A percentile compares a stretch with the other conserved stretches of the same genome.
These are phyloP conservation scores for Scatophagus argus DNA, from an alignment of 2,113 vertebrate genomes.

Conservation along the genomic window DNA sequence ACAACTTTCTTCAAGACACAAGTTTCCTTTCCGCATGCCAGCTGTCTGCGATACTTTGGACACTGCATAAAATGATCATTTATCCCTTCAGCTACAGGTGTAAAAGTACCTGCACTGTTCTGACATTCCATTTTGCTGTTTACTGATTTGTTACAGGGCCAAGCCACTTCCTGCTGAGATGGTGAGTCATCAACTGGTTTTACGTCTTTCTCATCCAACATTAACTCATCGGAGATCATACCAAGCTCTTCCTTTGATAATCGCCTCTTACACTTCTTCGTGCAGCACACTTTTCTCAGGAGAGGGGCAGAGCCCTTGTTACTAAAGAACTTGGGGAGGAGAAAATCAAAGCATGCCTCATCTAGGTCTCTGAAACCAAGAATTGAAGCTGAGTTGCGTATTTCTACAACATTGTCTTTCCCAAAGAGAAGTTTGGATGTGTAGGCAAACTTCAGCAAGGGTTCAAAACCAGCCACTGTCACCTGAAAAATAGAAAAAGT, in stretches of 20 bases:
- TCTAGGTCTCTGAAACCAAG: conserved; percentile 93
- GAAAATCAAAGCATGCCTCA: conserved; percentile 94
- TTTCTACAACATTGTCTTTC: conserved; percentile 91
- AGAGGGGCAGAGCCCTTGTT: conserved; percentile 71
- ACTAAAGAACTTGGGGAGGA: conserved; percentile 90
- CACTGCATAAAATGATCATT: conserved; percentile 82
- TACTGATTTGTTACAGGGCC: conserved; percentile 46
- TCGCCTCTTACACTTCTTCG: conserved; percentile 77
- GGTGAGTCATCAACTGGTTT: conserved; percentile 73
- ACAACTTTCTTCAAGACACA: conserved; percentile 70
- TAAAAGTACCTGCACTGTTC: conserved; percentile 38
- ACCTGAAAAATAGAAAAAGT: conserved; percentile 82
- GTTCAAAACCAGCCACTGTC: conserved; percentile 91
- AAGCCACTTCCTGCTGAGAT: conserved; percentile 74
- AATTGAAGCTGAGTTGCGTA: conserved; percentile 87
- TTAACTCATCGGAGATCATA: conserved; percentile 16
- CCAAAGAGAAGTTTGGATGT: conserved; percentile 92
- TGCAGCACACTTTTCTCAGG: conserved; percentile 85
- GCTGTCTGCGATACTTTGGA: conserved; percentile 93
- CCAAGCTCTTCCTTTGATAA: conserved; percentile 12
- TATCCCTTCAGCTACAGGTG: conserved; percentile 30
- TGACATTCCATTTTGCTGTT: conserved; percentile 74
- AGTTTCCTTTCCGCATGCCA: conserved; percentile 87
- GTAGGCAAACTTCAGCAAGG: conserved; percentile 95
- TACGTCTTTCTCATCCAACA: conserved; percentile 57